phyloP scores from a whole-genome alignment of 2,113 vertebrate genomes.

The Nematolebias whitei region DNA sequence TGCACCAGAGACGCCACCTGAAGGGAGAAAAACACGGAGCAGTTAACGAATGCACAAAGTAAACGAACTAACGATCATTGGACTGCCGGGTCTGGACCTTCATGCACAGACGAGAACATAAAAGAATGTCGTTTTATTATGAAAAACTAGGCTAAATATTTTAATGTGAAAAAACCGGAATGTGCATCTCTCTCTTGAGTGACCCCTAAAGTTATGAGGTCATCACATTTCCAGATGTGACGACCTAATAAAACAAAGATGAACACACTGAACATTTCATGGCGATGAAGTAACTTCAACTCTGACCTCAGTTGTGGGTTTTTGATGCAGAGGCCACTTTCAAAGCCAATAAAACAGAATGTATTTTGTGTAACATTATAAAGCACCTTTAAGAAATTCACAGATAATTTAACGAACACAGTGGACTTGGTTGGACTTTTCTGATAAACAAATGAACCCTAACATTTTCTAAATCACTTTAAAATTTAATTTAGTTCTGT shows the following conservation, averaged over 20 bases:
- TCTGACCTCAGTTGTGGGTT: neutral
- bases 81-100: neutral
- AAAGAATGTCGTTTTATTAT: too few relatives aligned
- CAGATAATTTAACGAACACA: neutral
- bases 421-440: neutral
- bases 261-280: neutral
- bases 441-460: neutral
- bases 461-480: too few relatives aligned
- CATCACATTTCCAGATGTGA: constrained; percentile 1
- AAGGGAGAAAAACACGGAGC: neutral
- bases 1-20: constrained; percentile 94
- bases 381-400: neutral
- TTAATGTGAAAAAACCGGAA: neutral
- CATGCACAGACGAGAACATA: too few relatives aligned
- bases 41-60: neutral
- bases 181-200: neutral
- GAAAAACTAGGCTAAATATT: neutral
- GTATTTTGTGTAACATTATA: neutral
- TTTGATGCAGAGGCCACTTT: neutral
- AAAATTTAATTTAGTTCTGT: too few relatives aligned
- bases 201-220: neutral
- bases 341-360: neutral
- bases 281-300: constrained; percentile 1
- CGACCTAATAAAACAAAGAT: neutral
- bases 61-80: neutral